A percentile compares a stretch with the other conserved stretches of the same genome.
Conservation (phyloP, 2,113 vertebrate genomes). For the Oophaga pumilio region DNA sequence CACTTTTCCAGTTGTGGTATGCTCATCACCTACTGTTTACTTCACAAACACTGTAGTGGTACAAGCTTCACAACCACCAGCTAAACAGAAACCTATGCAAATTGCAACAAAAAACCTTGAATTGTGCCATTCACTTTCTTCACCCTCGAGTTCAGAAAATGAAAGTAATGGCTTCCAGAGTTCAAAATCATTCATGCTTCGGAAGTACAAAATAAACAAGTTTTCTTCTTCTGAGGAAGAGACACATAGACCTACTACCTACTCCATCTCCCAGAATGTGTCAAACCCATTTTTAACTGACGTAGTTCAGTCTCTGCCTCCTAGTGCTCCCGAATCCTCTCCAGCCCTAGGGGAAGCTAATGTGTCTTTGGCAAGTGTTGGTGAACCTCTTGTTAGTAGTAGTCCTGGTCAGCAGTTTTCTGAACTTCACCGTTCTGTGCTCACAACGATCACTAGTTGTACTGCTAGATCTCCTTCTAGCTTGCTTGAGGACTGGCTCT, state of each 20-base stretch:
- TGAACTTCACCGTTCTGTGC: slow-evolving; percentile 80
- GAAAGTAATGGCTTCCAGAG: slow-evolving; percentile 68
- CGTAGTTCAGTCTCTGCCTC: neutral
- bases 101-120: neutral
- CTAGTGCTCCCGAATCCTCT: slow-evolving; percentile 8
- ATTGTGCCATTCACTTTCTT: slow-evolving; percentile 28
- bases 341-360: rapidly evolving
- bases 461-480: slow-evolving; percentile 73
- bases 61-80: neutral
- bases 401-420: slow-evolving; percentile 73
- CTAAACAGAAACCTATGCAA: neutral
- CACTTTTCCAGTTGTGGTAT: neutral
- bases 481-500: slow-evolving; percentile 71
- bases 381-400: neutral
- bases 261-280: neutral
- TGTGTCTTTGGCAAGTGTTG: rapidly evolving
- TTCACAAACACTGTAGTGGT: neutral
- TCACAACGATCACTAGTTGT: slow-evolving; percentile 70
- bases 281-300: slow-evolving; percentile 56
- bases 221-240: neutral
- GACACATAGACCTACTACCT: neutral
- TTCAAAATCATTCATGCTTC: slow-evolving; percentile 71
- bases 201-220: slow-evolving; percentile 72
- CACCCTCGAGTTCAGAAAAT: slow-evolving; percentile 54
- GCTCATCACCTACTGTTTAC: neutral